These are phyloP conservation scores for Myanophis thanlyinensis DNA, from an alignment of 2,113 vertebrate species.

Conservation along the genomic window DNA sequence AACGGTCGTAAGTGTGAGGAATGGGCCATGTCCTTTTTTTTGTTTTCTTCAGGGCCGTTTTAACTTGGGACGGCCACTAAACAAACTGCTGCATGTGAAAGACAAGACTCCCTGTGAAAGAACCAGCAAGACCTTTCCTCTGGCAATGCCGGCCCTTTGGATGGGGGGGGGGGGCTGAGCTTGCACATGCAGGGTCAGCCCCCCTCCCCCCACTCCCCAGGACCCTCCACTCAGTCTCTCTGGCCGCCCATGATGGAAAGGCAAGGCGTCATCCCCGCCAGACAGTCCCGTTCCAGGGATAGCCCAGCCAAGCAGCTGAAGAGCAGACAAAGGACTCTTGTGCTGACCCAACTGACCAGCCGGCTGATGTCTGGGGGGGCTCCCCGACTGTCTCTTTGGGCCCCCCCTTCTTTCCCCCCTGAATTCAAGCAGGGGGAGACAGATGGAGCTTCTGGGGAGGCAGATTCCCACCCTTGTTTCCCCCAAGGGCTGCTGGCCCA, in stretches of 20 bases:
- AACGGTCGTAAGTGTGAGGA: too few relatives aligned
- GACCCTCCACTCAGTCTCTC: background rate
- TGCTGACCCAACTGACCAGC: background rate
- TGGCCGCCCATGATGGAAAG: background rate
- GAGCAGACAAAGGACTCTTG: background rate
- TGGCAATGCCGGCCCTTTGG: background rate
- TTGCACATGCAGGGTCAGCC: background rate
- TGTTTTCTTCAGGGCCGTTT: too few relatives aligned
- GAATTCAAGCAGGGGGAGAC: background rate
- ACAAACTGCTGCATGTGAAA: too few relatives aligned
- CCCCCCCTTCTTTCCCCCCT: background rate
- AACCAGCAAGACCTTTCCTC: too few relatives aligned
- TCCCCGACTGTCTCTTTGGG: background rate
- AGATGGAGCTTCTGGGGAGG: background rate
- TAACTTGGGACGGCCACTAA: too few relatives aligned
- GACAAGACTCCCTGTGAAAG: too few relatives aligned
- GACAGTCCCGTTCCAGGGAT: background rate
- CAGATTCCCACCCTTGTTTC: background rate
- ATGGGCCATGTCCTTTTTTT: too few relatives aligned
- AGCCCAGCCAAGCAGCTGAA: background rate
- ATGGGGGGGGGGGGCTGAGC: background rate
- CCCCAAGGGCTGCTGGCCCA: background rate
- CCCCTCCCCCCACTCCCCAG: background rate
- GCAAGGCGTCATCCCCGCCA: background rate
- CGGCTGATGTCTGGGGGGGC: background rate